Conservation (phyloP, 2,797 vertebrate species). For the Pseudochromis fuscus region DNA sequence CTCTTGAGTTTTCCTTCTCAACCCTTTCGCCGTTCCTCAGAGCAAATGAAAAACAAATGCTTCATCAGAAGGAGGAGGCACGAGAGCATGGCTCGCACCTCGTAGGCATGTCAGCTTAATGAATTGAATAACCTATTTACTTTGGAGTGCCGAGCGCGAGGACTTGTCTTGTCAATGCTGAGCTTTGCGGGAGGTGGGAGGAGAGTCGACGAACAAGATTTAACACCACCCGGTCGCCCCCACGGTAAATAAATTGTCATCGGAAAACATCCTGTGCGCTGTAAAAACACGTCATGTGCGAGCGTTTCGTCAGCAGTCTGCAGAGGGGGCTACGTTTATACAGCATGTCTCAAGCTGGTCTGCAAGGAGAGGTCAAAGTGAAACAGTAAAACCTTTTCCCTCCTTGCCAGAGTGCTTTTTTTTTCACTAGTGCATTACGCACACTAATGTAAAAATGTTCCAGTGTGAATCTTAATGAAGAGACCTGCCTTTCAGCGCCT, state of each 20-base stretch:
- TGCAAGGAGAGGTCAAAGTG: slow-evolving; percentile 52
- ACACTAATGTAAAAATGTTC: slow-evolving; percentile 63
- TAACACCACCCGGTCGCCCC: slow-evolving; percentile 48
- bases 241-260: slow-evolving; percentile 64
- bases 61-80: slow-evolving; percentile 81
- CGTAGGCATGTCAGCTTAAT: slow-evolving; percentile 83
- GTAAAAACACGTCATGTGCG: slow-evolving; percentile 58
- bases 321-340: slow-evolving; percentile 20
- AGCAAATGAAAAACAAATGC: slow-evolving; percentile 91
- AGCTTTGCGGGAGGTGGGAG: slow-evolving; percentile 47
- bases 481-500: slow-evolving; percentile 71
- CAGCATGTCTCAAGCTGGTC: slow-evolving; percentile 32
- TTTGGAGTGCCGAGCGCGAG: slow-evolving; percentile 71
- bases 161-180: slow-evolving; percentile 62
- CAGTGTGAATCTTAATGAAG: slow-evolving; percentile 73
- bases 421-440: slow-evolving; percentile 35
- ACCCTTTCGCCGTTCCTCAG: slow-evolving; percentile 50
- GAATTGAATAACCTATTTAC: slow-evolving; percentile 83
- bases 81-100: slow-evolving; percentile 81
- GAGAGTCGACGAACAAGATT: slow-evolving; percentile 61
- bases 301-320: slow-evolving; percentile 50
- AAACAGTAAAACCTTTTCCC: slow-evolving; percentile 45
- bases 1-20: slow-evolving; percentile 72
- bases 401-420: slow-evolving; percentile 45
- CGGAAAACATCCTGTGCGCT: slow-evolving; percentile 54